phyloP scores from a whole-genome alignment of 2,113 vertebrate species.

The Dascyllus trimaculatus region DNA sequence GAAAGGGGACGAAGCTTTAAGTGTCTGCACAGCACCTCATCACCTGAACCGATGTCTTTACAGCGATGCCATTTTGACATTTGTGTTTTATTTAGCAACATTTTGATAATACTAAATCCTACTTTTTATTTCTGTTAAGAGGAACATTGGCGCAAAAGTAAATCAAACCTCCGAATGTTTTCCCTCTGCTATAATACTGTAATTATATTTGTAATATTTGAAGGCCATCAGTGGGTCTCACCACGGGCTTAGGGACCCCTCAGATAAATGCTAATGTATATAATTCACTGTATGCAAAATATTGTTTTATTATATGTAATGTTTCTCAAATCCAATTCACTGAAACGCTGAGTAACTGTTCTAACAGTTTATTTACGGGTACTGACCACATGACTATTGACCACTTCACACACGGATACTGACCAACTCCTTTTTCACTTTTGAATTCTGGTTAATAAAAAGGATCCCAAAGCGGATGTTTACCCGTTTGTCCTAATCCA shows the following conservation, averaged over 20 bases:
- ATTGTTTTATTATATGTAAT: neutral
- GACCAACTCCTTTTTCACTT: conserved; percentile 11
- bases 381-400: neutral
- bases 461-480: neutral
- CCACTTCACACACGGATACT: conserved; percentile 4
- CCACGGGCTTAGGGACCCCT: neutral
- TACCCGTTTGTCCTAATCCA: neutral
- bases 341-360: no score
- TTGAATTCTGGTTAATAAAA: conserved; percentile 45
- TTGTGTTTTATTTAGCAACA: conserved; percentile 9
- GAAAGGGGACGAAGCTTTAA: conserved; percentile 2
- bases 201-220: conserved; percentile 18
- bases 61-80: neutral
- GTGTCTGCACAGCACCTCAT: conserved; percentile 36
- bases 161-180: conserved; percentile 9
- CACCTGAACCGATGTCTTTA: conserved; percentile 43
- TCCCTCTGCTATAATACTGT: conserved; percentile 9
- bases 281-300: neutral
- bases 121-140: neutral
- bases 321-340: conserved; percentile 1
- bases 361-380: neutral
- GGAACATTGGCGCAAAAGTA: neutral
- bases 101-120: conserved; percentile 3
- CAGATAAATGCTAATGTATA: neutral
- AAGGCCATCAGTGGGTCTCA: neutral